Conservation (phyloP, 2,888 invertebrate genomes). For the Lasioglossum oenotherae region DNA sequence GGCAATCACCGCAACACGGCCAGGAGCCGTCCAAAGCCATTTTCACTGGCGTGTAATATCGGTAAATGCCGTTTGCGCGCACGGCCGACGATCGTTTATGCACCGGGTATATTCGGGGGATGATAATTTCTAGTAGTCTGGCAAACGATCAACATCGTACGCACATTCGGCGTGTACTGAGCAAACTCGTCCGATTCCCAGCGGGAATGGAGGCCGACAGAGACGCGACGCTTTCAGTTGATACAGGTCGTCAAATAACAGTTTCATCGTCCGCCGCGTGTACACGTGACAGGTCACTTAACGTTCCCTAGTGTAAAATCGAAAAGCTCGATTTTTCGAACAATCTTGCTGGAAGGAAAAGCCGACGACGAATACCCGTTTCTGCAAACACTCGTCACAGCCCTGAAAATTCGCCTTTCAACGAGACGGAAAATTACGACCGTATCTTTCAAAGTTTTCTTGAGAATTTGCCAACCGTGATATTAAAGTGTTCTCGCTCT, state of each 20-base stretch:
- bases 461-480: background rate
- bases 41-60: slow-evolving; percentile 61
- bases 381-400: background rate
- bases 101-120: slow-evolving; percentile 64
- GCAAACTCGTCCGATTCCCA: slow-evolving; percentile 69
- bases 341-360: background rate
- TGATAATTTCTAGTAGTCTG: slow-evolving; percentile 74
- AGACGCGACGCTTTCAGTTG: slow-evolving; percentile 63
- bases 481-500: background rate
- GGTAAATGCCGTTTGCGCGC: slow-evolving; percentile 56
- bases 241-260: slow-evolving; percentile 72
- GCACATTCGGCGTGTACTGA: slow-evolving; percentile 66
- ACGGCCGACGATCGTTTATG: slow-evolving; percentile 52
- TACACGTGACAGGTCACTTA: slow-evolving; percentile 64
- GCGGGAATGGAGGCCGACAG: slow-evolving; percentile 51
- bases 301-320: slow-evolving; percentile 34
- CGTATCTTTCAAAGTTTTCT: background rate
- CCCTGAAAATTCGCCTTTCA: background rate
- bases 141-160: slow-evolving; percentile 76
- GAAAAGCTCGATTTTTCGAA: background rate
- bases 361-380: background rate
- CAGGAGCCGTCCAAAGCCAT: slow-evolving; percentile 55
- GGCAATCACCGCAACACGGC: slow-evolving; percentile 29
- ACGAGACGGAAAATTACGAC: background rate
- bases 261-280: slow-evolving; percentile 62